Base-by-base conservation (phyloP, 2,888 invertebrate species). In the Limnephilus lunatus region DNA sequence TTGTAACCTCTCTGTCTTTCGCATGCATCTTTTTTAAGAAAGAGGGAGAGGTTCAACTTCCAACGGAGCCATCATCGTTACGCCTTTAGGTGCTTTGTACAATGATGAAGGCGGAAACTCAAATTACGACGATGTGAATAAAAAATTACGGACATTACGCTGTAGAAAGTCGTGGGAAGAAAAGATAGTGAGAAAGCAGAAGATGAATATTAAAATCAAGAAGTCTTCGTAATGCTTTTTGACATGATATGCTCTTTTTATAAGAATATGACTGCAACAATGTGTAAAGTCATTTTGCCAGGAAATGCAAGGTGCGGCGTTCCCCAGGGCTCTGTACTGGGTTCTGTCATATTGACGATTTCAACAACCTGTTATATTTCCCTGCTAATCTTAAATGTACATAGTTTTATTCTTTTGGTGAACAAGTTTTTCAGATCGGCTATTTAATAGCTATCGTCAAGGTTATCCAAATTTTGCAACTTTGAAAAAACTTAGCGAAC, bases 111-210 rank as follows among this genome's bases (percentile, higher is more conserved):
- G 83, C 83, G 83, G 83, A 83, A 83, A 39, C 39, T 83, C 35
- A 83, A 83, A 83, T 83, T 25, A 68, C n/a, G 83, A 83, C 39
- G 83, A 83, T 35, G 83, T 39, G 83, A 83, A 83, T 83, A 83
- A 83, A 83, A 68, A 68, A 68, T 9, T 68, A 68, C 9, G 25
- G 68, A 68, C 68, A 68, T 68, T 68, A 68, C 39, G 31, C 9
- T 25, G 83, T 83, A 32, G 83, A 83, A 83, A 83, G 32, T 83
- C 31, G 83, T 83, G 83, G 25, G 83, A 83, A 83, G 31, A 32
- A 25, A 32, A 83, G 31, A 35, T 35, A 39, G 83, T 15, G 83
- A 25, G 35, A 35, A 83, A 83, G 11, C 25, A 39, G 9, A 83
- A 32, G 25, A 83, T 19, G 35, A 39, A 31, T 25, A 35, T 83